A percentile compares a stretch with the other conserved stretches of the same genome.
phyloP scores from a whole-genome alignment of 2,797 vertebrate genomes.

The Knipowitschia caucasica region DNA sequence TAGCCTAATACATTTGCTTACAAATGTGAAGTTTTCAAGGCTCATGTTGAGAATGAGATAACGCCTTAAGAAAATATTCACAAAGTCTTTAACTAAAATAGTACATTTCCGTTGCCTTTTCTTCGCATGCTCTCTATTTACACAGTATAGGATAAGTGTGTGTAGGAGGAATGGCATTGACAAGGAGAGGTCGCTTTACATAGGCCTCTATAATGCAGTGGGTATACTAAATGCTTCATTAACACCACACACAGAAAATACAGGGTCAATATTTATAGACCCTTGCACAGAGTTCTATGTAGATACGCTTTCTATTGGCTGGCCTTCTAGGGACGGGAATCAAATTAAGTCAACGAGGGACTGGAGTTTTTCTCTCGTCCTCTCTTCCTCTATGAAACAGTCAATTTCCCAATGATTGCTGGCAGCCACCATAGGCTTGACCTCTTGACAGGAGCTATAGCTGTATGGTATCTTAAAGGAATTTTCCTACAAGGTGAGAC shows the following conservation, averaged over 20 bases:
- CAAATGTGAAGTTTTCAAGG: background rate
- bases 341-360: slow-evolving; percentile 71
- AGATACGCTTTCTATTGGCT: slow-evolving; percentile 68
- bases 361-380: slow-evolving; percentile 65
- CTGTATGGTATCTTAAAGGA: slow-evolving; percentile 17
- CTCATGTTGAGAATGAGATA: slow-evolving; percentile 5
- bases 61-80: background rate
- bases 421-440: slow-evolving; percentile 48
- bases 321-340: slow-evolving; percentile 63
- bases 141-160: slow-evolving; percentile 14
- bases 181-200: slow-evolving; percentile 66
- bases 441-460: slow-evolving; percentile 23
- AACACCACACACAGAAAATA: slow-evolving; percentile 73
- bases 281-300: slow-evolving; percentile 61
- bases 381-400: slow-evolving; percentile 51
- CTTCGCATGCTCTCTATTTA: slow-evolving; percentile 22
- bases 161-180: slow-evolving; percentile 48
- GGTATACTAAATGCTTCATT: slow-evolving; percentile 77
- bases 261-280: slow-evolving; percentile 82
- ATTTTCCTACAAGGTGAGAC: slow-evolving; percentile 16
- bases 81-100: slow-evolving; percentile 17
- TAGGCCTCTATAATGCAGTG: slow-evolving; percentile 66
- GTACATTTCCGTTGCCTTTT: slow-evolving; percentile 21
- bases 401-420: slow-evolving; percentile 67
- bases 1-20: slow-evolving; percentile 2